A percentile compares a stretch with the other conserved stretches of the same genome.
phyloP scores from a whole-genome alignment of 2,797 vertebrate species.

The Octomys mimax region DNA sequence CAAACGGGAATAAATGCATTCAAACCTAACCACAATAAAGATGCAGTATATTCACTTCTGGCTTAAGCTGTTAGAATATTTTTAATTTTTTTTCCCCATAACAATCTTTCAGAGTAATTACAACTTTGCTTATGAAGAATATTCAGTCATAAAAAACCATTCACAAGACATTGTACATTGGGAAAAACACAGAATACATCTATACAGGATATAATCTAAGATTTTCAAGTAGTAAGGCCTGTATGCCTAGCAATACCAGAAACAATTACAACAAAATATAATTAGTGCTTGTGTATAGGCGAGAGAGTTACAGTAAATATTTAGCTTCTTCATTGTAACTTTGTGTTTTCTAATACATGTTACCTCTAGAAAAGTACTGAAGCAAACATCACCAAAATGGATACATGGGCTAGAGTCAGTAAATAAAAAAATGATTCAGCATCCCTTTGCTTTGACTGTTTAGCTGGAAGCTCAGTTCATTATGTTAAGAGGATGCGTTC shows the following conservation, averaged over 20 bases:
- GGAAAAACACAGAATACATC: neutral
- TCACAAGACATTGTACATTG: neutral
- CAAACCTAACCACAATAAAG: neutral
- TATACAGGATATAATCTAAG: neutral
- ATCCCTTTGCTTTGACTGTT: neutral
- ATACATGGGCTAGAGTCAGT: neutral
- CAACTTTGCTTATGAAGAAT: constrained; percentile 37
- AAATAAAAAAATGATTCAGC: neutral
- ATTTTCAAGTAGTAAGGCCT: neutral
- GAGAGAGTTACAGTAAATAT: constrained; percentile 1
- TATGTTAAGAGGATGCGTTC: constrained; percentile 11
- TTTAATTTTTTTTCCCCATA: constrained; percentile 66
- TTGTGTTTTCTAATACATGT: neutral
- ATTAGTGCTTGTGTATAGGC: neutral
- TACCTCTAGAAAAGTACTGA: neutral
- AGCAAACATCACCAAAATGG: neutral
- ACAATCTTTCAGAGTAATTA: constrained; percentile 5
- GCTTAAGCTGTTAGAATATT: constrained; percentile 50
- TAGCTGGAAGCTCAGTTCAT: constrained; percentile 10
- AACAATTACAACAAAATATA: constrained; percentile 44
- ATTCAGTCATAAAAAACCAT: constrained; percentile 1
- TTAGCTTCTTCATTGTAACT: constrained; percentile 54
- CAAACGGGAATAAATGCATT: constrained; percentile 42
- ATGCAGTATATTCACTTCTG: neutral
- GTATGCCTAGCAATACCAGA: constrained; percentile 18